A percentile compares a stretch with the other conserved stretches of the same genome.
phyloP scores from a whole-genome alignment of 2,797 vertebrate species.

The Acropternis orthonyx region DNA sequence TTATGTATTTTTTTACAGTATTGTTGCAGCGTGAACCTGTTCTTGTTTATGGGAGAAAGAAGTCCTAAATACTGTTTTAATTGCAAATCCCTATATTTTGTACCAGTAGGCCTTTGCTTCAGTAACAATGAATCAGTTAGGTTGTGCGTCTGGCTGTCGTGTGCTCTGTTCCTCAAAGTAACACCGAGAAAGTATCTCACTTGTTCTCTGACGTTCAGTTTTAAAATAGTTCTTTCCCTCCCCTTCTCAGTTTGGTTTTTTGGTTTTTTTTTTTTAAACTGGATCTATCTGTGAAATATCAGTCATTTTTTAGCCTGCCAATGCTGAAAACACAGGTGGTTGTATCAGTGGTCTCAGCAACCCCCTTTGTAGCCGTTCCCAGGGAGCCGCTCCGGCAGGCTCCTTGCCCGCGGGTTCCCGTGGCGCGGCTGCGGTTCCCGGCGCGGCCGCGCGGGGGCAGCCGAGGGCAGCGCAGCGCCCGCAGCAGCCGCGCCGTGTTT shows the following conservation, averaged over 20 bases:
- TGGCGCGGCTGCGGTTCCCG: background rate
- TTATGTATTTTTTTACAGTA: constrained; percentile 55
- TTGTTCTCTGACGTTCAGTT: background rate
- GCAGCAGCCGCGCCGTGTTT: too few relatives aligned
- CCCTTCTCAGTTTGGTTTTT: background rate
- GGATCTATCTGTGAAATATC: background rate
- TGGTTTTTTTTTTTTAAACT: background rate
- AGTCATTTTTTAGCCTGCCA: background rate
- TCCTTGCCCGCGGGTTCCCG: background rate
- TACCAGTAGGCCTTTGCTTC: constrained; percentile 43
- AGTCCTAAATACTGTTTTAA: constrained; percentile 49
- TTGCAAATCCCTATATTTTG: constrained; percentile 52
- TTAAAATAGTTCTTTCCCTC: background rate
- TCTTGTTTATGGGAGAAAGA: constrained; percentile 46
- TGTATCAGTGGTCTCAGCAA: background rate
- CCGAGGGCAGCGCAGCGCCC: background rate
- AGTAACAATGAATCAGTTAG: constrained; percentile 11
- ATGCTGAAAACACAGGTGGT: background rate
- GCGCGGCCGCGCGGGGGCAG: background rate
- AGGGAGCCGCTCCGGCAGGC: background rate
- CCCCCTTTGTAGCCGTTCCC: background rate
- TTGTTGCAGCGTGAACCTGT: constrained; percentile 46
- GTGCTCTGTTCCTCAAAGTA: constrained; percentile 9
- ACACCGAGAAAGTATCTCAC: background rate
- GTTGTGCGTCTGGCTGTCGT: background rate